Evolutionary conservation across 2,797 vertebrate species (phyloP).

Genomic region (Pseudochromis fuscus): DNA sequence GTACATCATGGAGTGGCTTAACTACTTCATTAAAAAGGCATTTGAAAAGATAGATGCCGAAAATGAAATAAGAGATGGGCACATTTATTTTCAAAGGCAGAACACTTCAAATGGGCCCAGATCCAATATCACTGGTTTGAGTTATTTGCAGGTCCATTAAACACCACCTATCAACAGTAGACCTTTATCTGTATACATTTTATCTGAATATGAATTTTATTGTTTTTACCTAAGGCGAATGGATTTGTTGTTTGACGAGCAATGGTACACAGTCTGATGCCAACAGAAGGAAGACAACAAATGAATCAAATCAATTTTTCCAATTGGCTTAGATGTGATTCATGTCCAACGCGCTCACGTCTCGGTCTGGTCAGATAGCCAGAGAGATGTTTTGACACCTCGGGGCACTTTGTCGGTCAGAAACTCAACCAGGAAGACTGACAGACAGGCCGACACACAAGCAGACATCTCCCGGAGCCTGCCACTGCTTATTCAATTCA

Average conservation of each 20-base stretch:
- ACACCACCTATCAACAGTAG: conserved; percentile 22
- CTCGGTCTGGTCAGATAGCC: conserved; percentile 67
- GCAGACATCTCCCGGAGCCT: conserved; percentile 71
- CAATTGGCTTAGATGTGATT: conserved; percentile 39
- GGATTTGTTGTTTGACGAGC: conserved; percentile 7
- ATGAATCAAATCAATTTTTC: conserved; percentile 35
- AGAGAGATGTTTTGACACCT: conserved; percentile 66
- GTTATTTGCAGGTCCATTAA: conserved; percentile 45
- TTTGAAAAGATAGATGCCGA: conserved; percentile 74
- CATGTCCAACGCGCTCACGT: conserved; percentile 43
- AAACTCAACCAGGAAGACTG: conserved; percentile 69
- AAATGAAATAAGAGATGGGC: conserved; percentile 68
- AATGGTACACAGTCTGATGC: conserved; percentile 6
- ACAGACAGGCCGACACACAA: conserved; percentile 63
- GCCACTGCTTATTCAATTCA: conserved; percentile 76
- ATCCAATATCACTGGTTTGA: conserved; percentile 49
- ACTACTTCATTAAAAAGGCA: conserved; percentile 84
- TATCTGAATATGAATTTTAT: conserved; percentile 14
- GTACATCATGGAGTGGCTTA: conserved; percentile 70
- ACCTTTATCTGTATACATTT: conserved; percentile 7
- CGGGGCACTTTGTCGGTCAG: conserved; percentile 71
- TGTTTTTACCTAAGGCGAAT: conserved; percentile 16
- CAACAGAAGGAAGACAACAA: conserved; percentile 31
- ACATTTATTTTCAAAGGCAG: conserved; percentile 63
- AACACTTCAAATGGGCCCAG: conserved; percentile 60